Evolutionary conservation across 2,113 vertebrate genomes (phyloP), one percentile per base, ranked within the genome.

Genomic region (Calidris pygmaea): DNA sequence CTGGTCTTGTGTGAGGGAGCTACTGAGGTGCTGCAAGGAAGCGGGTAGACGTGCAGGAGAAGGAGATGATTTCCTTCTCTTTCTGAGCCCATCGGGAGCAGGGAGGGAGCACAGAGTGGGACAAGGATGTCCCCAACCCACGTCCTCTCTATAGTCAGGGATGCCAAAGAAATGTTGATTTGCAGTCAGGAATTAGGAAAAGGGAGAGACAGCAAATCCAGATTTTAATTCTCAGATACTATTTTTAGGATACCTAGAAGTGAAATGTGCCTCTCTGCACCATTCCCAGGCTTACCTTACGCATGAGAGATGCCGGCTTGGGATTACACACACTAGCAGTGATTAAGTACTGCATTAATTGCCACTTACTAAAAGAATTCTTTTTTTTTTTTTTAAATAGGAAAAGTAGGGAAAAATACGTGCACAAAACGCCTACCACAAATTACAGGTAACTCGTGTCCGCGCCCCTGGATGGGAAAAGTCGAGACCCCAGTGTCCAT

Each of bases 401-500:
- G 56, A 27, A 66, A 48, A 7, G 16, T 1, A 34, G 11, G 30
- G 53, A 2, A 10, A 63, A 76, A 92, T 10, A n/a, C 0, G 15
- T 1, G 6, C 34, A 17, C 30, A 12, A 18, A 74, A 12, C 7
- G 3, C 27, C 12, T 4, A 2, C 4, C 19, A 4, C 60, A 35
- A 8, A 9, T 6, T 5, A 20, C 20, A 50, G 56, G 72, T 11
- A 20, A 2, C 10, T 14, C 3, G 5, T 7, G 12, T 2, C 52
- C 1, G 45, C 2, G 1, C 63, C 26, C 4, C 24, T 5, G 45
- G n/a, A 2, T 4, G 50, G 2, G 2, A 13, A 5, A 20, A 56
- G 18, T 0, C 4, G 2, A 41, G 73, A 4, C 14, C 7, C 7
- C 62, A 3, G 30, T 10, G 48, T 0, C 13, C 19, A 0, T 2